Base-by-base conservation (phyloP, 1,140 invertebrate genomes). In the Drosophila bocqueti region DNA sequence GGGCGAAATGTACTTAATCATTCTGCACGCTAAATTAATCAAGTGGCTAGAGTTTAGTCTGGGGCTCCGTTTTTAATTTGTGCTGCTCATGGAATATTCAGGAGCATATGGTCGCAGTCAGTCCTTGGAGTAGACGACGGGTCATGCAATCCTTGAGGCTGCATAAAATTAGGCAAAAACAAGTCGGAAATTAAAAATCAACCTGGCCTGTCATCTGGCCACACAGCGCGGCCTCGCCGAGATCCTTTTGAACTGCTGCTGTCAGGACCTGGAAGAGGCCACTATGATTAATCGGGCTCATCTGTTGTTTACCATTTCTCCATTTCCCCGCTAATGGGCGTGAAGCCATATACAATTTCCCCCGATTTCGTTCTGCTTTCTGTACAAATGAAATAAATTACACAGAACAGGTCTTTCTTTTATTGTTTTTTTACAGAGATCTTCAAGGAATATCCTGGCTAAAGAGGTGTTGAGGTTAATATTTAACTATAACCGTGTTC, bases 21-120 rank as follows among this genome's bases (percentile, higher is more conserved):
- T 92, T 83, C 80, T 84, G 74, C 79, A 83, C 80, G 90, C 90
- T 87, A 92, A 92, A 92, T 92, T 92, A 92, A 92, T 92, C 90
- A 92, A 91, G 82, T 81, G 78, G 63, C 77, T 84, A 67, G 77
- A 84, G 21, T 83, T 87, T 77, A 89, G 76, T 66, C 57, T 40
- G 49, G 60, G 61, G 54, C 43, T 58, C 52, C 43, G 77, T 87
- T 87, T 89, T 89, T 89, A 89, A 89, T 89, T 89, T 89, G 84
- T 89, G 78, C 71, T 73, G 69, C 84, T 89, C 84, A 89, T 89
- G 84, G 84, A 89, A 89, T 89, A 89, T 89, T 89, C 78, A 81
- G 58, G 46, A 84, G 84, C 84, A 89, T 89, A 89, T 89, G 84
- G 84, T 69, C 36, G 13, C 11, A 21, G 11, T 36, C 3, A 43